These are phyloP conservation scores for Parazoanthus swiftii DNA, from an alignment of 92 coral and sea anemone genomes.

Conservation along the genomic window DNA sequence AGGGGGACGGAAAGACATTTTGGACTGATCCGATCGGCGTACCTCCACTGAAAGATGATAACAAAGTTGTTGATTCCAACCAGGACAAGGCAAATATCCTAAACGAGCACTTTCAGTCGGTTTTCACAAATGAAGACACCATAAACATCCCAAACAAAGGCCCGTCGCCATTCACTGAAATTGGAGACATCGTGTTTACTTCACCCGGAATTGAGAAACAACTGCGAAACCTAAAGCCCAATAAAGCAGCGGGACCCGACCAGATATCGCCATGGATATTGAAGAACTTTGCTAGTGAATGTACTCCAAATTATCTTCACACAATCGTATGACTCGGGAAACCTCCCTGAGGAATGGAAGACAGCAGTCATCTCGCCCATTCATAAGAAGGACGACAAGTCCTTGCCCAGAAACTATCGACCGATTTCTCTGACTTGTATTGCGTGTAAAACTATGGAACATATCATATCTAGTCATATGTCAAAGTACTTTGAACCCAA, in stretches of 20 bases:
- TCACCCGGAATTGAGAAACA: too few species aligned
- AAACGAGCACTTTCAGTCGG: not conserved
- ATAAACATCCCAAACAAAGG: too few species aligned
- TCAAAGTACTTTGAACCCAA: too few species aligned
- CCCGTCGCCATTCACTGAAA: too few species aligned
- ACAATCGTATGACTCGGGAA: not conserved
- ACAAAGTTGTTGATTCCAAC: not conserved
- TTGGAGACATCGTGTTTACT: too few species aligned
- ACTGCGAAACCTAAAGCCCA: not conserved
- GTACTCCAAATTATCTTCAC: not conserved
- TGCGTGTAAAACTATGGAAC: not conserved
- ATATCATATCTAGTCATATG: not conserved
- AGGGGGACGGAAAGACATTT: slow-evolving; percentile 43
- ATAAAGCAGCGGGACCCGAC: not conserved
- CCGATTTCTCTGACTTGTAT: not conserved
- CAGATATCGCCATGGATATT: not conserved
- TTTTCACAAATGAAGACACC: not conserved
- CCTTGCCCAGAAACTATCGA: not conserved
- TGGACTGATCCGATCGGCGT: not conserved
- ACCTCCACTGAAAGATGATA: not conserved
- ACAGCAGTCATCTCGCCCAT: not conserved
- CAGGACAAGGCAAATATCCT: not conserved
- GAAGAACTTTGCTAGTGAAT: not conserved
- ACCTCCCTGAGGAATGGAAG: not conserved
- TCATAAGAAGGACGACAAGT: not conserved